Percentiles rank a stretch among this genome's conserved stretches.
phyloP scores from a whole-genome alignment of 2,888 invertebrate genomes.

The Atrina japonica region DNA sequence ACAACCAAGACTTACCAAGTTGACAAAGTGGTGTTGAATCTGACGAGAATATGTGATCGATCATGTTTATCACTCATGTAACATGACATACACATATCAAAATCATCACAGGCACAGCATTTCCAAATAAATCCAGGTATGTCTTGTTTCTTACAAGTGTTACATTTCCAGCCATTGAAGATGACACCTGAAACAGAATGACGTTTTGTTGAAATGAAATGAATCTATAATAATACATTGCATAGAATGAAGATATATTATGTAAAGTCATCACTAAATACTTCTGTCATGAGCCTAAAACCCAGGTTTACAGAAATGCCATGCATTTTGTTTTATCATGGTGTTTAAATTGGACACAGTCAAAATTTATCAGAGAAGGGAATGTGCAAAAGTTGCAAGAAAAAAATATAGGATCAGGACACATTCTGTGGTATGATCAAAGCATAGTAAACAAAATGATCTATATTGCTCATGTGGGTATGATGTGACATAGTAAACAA shows the following conservation, averaged over 20 bases:
- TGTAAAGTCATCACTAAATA: no score
- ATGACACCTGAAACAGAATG: slow-evolving; percentile 17
- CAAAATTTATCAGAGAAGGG: no score
- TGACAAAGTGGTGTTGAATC: slow-evolving; percentile 39
- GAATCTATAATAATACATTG: background rate
- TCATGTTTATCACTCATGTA: slow-evolving; percentile 54
- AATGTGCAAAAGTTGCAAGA: no score
- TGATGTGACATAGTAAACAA: no score
- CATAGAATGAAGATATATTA: no score
- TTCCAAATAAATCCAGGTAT: slow-evolving; percentile 52
- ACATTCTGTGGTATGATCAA: no score
- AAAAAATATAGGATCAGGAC: no score
- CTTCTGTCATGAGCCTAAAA: background rate
- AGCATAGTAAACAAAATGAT: no score
- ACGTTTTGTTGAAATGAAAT: background rate
- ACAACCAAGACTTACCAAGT: slow-evolving; percentile 15
- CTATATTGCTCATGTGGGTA: no score
- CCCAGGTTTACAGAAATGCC: background rate
- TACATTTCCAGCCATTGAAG: slow-evolving; percentile 32
- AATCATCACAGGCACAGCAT: slow-evolving; percentile 46
- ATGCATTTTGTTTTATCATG: no score
- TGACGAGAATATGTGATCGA: slow-evolving; percentile 43
- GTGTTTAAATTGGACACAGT: no score
- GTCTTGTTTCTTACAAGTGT: slow-evolving; percentile 27
- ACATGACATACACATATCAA: slow-evolving; percentile 52